A percentile compares a stretch with the other conserved stretches of the same genome.
phyloP scores from a whole-genome alignment of 2,888 invertebrate genomes.

The Sinhomidia bicolor region DNA sequence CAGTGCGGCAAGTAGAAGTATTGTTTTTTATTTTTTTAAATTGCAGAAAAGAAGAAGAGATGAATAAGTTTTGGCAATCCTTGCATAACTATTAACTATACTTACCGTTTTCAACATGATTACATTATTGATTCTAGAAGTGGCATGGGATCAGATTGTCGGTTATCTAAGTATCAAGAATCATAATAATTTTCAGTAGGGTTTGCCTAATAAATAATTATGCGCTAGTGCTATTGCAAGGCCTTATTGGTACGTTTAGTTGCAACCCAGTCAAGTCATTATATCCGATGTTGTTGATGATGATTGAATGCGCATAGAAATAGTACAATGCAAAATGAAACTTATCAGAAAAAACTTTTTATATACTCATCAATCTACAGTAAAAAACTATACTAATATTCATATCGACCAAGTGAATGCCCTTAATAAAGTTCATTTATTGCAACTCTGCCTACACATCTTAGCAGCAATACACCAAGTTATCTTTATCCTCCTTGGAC shows the following conservation, averaged over 20 bases:
- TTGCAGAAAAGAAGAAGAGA: background rate
- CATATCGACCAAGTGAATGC: background rate
- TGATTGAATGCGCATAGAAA: background rate
- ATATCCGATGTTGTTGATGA: background rate
- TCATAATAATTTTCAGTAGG: background rate
- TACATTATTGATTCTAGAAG: conserved; percentile 19
- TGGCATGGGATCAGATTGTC: background rate
- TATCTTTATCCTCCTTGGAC: background rate
- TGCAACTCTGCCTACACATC: background rate
- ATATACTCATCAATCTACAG: background rate
- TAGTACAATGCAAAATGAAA: background rate
- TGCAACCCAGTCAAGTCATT: background rate
- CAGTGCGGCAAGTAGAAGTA: conserved; percentile 3
- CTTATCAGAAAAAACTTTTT: background rate
- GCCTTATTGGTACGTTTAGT: background rate
- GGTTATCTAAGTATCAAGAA: background rate
- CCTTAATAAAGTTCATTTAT: conserved; percentile 24
- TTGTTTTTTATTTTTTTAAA: background rate
- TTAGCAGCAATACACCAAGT: background rate
- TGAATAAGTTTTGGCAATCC: conserved; percentile 32
- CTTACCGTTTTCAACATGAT: conserved; percentile 34
- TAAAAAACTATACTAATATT: background rate
- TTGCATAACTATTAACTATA: conserved; percentile 9
- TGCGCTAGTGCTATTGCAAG: background rate
- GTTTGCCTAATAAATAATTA: conserved; percentile 16